These are phyloP conservation scores for Phoeniculus purpureus DNA, from an alignment of 2,797 vertebrate species.

Conservation along the genomic window DNA sequence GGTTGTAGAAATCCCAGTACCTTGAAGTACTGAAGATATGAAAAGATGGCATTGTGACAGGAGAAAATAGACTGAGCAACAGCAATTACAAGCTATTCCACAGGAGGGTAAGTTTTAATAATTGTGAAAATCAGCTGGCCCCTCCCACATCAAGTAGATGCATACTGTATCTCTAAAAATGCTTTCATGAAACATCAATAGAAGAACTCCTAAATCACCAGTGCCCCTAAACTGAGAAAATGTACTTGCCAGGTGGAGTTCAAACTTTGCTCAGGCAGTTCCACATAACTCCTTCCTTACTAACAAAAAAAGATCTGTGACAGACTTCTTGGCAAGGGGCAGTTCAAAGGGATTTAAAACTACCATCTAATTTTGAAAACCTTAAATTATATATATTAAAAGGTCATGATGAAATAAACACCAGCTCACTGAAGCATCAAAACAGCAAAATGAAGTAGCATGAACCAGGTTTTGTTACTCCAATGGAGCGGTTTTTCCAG, in stretches of 20 bases:
- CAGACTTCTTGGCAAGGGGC: not conserved
- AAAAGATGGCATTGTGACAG: not conserved
- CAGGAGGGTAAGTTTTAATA: not conserved
- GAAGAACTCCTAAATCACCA: not conserved
- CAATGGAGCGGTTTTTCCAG: not conserved
- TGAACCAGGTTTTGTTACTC: not conserved
- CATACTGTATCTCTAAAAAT: not conserved
- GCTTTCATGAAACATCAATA: not conserved
- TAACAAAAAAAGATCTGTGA: not conserved
- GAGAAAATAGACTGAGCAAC: not conserved
- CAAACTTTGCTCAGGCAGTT: not conserved
- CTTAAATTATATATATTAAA: not conserved
- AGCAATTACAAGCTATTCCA: fast-evolving
- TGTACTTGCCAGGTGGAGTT: not conserved
- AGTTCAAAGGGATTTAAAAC: not conserved
- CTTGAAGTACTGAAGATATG: not conserved
- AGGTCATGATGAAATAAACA: not conserved
- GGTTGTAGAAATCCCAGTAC: not conserved
- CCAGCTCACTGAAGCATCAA: not conserved
- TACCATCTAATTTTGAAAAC: not conserved
- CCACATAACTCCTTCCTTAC: not conserved
- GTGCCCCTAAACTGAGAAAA: not conserved
- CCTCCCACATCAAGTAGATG: fast-evolving
- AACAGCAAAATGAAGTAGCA: not conserved
- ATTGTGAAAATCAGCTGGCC: not conserved